Evolutionary conservation across 2,113 vertebrate species (phyloP).

Genomic region (Urocitellus parryii): DNA sequence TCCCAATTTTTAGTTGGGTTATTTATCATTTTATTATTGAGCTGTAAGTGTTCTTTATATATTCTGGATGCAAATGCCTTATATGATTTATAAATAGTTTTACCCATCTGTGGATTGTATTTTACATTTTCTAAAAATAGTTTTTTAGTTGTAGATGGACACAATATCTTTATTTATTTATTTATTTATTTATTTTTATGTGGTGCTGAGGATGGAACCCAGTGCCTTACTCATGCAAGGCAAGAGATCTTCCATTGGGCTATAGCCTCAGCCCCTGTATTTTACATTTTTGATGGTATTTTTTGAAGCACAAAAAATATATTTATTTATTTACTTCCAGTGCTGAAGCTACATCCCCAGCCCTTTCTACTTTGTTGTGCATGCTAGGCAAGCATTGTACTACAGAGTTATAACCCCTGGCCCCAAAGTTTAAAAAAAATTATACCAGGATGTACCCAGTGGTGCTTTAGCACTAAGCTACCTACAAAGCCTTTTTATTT

Average conservation of each 20-base stretch:
- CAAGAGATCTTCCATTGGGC: too few species aligned
- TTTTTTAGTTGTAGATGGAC: too few species aligned
- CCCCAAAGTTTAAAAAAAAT: too few species aligned
- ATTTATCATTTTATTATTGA: slow-evolving; percentile 39
- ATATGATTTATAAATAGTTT: slow-evolving; percentile 40
- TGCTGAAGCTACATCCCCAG: too few species aligned
- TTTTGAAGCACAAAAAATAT: not conserved
- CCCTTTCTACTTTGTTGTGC: too few species aligned
- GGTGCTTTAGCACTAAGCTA: not conserved
- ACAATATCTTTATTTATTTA: too few species aligned
- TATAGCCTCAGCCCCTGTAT: too few species aligned
- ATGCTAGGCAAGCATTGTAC: too few species aligned
- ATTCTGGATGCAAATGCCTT: slow-evolving; percentile 6
- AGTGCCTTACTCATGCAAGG: too few species aligned
- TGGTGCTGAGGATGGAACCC: too few species aligned
- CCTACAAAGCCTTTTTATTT: not conserved
- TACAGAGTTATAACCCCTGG: too few species aligned
- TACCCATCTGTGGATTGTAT: not conserved
- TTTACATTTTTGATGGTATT: not conserved
- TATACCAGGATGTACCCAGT: not conserved
- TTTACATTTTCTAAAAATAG: not conserved
- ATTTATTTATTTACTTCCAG: not conserved
- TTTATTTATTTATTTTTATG: too few species aligned
- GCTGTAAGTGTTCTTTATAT: slow-evolving; percentile 1
- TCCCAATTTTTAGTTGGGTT: slow-evolving; percentile 9